Base-by-base conservation (phyloP, 2,888 invertebrate genomes). In the Conops quadrifasciatus region DNA sequence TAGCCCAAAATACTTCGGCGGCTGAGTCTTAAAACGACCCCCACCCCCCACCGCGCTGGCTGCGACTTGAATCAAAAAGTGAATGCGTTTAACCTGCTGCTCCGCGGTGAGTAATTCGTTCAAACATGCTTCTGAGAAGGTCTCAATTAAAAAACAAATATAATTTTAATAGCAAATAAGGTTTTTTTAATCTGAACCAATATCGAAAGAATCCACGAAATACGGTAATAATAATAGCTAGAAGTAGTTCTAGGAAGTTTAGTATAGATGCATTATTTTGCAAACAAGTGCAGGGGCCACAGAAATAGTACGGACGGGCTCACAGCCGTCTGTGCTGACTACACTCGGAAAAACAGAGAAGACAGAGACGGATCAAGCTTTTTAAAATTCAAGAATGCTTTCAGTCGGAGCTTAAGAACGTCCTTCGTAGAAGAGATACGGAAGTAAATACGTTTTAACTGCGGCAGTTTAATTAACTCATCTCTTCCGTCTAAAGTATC, bases 131-230 rank as follows among this genome's bases (percentile, higher is more conserved):
- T 62, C n/a, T 62, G 19, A 19, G 21, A 24, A 19, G 53, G 53
- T 24, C 19, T 3, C 53, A 56, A 28, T 28, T 58, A 26, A 58
- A 24, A 58, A 2, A 24, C 28, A 9, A 28, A 58, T 11, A 36
- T 36, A 36, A 36, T 36, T 36, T 36, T 36, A 36, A 36, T 21
- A 53, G 21, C 53, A 53, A 53, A 53, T 49, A 49, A 49, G 9
- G 53, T n/a, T 53, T 53, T 21, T 53, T 53, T 21, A 53, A 53
- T n/a, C n/a, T 53, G 11, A 53, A 21, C 11, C 24, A 7, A 24
- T 26, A 58, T 58, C 2, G 36, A 58, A 58, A 28, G 58, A 58
- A 58, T 58, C 58, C 15, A 28, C 58, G 15, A 28, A 58, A 58
- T 58, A 13, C 24, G 28, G 58, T 58, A 28, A 4, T 28, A 28